Percentiles rank a stretch among this genome's conserved stretches.
These are phyloP conservation scores for Spatulosminthurus flaviceps DNA, from an alignment of 2,888 invertebrate genomes.

Conservation along the genomic window DNA sequence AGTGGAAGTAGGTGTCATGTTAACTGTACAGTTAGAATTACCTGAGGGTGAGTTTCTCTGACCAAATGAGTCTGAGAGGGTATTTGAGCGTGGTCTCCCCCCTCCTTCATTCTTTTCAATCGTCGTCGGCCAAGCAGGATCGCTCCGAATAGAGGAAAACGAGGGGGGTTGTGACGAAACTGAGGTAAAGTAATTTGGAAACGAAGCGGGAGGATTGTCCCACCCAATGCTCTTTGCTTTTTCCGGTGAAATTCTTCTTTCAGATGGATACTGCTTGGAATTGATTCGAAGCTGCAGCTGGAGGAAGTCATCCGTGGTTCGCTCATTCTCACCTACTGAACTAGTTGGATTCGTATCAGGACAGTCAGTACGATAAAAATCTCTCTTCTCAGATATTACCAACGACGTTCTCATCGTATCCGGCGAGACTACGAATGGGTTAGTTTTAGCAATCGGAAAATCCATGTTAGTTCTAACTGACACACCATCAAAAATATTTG, in stretches of 20 bases:
- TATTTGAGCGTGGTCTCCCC: conserved; percentile 38
- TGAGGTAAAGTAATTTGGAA: conserved; percentile 55
- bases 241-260: conserved; percentile 54
- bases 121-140: background rate
- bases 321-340: background rate
- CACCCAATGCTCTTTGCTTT: conserved; percentile 56
- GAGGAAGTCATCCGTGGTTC: conserved; percentile 52
- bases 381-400: background rate
- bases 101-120: background rate
- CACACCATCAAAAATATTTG: conserved; percentile 40
- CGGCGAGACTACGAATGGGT: conserved; percentile 55
- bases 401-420: background rate
- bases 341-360: background rate
- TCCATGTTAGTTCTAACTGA: conserved; percentile 54
- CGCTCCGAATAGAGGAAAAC: background rate
- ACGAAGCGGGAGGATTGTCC: conserved; percentile 33
- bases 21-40: conserved; percentile 25
- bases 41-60: background rate
- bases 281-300: conserved; percentile 54
- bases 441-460: conserved; percentile 53
- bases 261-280: conserved; percentile 35
- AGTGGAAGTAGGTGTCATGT: background rate
- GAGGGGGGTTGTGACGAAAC: conserved; percentile 22
- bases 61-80: conserved; percentile 43
- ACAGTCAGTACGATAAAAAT: background rate